phyloP scores from a whole-genome alignment of 2,797 vertebrate species.

The Enteromius anoplus region DNA sequence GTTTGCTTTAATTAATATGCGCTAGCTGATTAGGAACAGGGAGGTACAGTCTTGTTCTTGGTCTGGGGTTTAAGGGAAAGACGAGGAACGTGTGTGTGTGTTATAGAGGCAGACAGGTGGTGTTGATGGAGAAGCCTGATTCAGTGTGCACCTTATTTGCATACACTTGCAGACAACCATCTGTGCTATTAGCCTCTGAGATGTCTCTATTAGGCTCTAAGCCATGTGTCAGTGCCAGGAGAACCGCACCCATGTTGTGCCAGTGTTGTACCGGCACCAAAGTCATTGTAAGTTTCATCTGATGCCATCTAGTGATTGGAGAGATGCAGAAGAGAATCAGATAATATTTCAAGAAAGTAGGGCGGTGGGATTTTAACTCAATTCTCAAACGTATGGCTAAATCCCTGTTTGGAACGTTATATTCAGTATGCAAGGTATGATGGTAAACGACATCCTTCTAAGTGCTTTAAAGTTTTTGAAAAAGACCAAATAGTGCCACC shows the following conservation, averaged over 20 bases:
- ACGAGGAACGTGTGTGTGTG: constrained; percentile 60
- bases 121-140: constrained; percentile 85
- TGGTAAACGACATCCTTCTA: neutral
- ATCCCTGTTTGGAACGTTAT: neutral
- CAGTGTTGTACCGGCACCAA: constrained; percentile 54
- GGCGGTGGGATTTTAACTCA: neutral
- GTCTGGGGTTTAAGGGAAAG: constrained; percentile 76
- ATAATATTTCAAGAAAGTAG: neutral
- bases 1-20: constrained; percentile 87
- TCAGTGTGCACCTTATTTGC: constrained; percentile 97
- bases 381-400: neutral
- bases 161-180: constrained; percentile 98
- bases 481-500: neutral
- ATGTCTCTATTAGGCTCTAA: constrained; percentile 90
- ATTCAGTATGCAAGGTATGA: neutral
- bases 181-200: constrained; percentile 91
- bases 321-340: neutral
- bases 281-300: constrained; percentile 54
- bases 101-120: constrained; percentile 90
- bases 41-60: constrained; percentile 76
- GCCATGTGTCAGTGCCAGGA: constrained; percentile 67
- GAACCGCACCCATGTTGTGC: constrained; percentile 56
- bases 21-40: constrained; percentile 79
- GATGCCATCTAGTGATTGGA: constrained; percentile 58
- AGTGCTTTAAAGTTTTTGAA: neutral